phyloP scores from a whole-genome alignment of 1,140 invertebrate species.

The Zaprionus vittiger region DNA sequence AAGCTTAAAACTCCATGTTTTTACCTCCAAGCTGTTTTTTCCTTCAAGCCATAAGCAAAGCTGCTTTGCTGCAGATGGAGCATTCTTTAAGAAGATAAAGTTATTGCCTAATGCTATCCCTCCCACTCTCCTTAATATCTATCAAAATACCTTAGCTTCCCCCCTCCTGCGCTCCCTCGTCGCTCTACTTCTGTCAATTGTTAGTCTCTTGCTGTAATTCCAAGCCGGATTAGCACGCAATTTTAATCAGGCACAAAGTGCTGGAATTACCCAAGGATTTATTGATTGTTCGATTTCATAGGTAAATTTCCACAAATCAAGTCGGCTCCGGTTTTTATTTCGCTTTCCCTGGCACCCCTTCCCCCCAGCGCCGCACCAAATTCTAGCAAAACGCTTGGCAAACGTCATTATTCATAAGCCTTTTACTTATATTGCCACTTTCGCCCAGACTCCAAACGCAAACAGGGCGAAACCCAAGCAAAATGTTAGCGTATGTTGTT shows the following conservation, averaged over 20 bases:
- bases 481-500: neutral
- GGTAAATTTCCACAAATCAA: conserved; percentile 6
- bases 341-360: too few species aligned
- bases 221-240: neutral
- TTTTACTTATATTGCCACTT: conserved; percentile 25
- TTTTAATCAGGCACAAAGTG: neutral
- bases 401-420: conserved; percentile 38
- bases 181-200: neutral
- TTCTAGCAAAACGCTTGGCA: conserved; percentile 4
- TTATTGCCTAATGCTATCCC: neutral
- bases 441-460: neutral
- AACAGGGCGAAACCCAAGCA: neutral
- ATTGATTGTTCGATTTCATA: conserved; percentile 1
- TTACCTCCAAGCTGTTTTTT: neutral
- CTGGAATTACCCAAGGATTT: neutral
- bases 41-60: neutral
- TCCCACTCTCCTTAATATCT: neutral
- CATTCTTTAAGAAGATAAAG: neutral
- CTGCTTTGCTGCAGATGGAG: neutral
- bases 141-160: neutral
- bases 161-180: neutral
- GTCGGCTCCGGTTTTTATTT: neutral
- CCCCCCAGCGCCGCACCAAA: neutral
- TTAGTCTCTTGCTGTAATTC: neutral
- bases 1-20: neutral